A percentile compares a stretch with the other conserved stretches of the same genome.
Conservation (phyloP, 1,140 invertebrate species). For the Ceratina japonica region DNA sequence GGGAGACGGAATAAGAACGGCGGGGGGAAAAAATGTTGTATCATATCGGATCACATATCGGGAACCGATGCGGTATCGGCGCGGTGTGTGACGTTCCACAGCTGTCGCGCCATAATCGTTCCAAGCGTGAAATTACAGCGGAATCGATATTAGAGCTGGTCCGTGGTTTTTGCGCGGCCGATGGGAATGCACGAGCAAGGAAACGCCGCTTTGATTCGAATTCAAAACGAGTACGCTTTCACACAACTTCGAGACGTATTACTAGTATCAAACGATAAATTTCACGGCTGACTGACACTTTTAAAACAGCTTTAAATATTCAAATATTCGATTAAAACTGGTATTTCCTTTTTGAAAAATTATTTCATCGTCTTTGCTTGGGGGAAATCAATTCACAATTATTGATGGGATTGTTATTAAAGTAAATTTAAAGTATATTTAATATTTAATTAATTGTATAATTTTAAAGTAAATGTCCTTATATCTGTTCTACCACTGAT, state of each 20-base stretch:
- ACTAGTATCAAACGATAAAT: not conserved
- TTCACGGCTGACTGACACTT: not conserved
- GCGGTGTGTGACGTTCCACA: constrained; percentile 56
- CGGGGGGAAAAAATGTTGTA: constrained; percentile 36
- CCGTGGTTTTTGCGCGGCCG: constrained; percentile 49
- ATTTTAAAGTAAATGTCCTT: no score
- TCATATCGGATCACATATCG: constrained; percentile 42
- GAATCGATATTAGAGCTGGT: constrained; percentile 57
- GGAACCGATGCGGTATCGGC: constrained; percentile 25
- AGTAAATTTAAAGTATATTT: no score
- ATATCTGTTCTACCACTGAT: no score
- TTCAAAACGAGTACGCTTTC: constrained; percentile 1
- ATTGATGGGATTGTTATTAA: no score
- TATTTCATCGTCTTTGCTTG: no score
- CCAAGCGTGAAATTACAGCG: constrained; percentile 62
- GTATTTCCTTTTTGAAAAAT: no score
- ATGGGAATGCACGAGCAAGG: constrained; percentile 51
- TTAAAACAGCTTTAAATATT: not conserved
- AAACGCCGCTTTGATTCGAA: constrained; percentile 36
- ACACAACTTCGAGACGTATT: not conserved
- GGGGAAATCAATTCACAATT: no score
- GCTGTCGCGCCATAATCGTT: constrained; percentile 63
- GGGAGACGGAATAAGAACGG: not conserved
- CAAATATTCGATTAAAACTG: no score
- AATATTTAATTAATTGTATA: no score